Conservation (phyloP, 2,888 invertebrate species). For the Mechanitis messenoides region DNA sequence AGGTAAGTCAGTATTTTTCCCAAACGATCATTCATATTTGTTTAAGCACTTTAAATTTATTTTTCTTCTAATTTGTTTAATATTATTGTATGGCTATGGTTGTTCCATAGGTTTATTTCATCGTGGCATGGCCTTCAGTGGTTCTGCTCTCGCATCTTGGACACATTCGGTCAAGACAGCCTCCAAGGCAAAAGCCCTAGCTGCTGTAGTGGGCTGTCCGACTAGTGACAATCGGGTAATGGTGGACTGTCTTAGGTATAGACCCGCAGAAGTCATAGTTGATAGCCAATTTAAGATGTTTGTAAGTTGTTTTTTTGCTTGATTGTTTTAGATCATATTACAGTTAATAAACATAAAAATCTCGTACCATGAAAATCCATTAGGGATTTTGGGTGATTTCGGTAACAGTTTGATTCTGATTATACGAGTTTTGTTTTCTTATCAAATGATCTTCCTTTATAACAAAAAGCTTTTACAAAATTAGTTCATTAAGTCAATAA, state of each 20-base stretch:
- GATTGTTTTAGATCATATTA: not conserved
- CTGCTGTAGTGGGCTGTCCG: constrained; percentile 80
- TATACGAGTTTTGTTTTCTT: no score
- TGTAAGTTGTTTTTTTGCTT: constrained; percentile 52
- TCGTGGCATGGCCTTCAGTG: constrained; percentile 82
- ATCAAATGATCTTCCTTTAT: no score
- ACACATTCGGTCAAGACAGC: constrained; percentile 74
- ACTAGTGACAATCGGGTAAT: constrained; percentile 68
- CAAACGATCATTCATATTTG: no score
- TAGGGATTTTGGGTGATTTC: no score
- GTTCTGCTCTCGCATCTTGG: constrained; percentile 80
- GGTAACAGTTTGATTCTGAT: not conserved
- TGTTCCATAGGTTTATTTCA: constrained; percentile 73
- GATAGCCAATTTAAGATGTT: constrained; percentile 72
- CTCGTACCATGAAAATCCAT: no score
- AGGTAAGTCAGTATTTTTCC: no score
- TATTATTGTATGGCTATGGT: not conserved
- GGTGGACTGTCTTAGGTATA: constrained; percentile 79
- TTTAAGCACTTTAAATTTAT: no score
- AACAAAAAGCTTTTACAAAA: no score
- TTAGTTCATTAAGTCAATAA: no score
- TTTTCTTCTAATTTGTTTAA: no score
- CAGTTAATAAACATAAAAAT: no score
- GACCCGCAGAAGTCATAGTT: constrained; percentile 78
- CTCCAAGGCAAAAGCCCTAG: constrained; percentile 79